phyloP scores from a whole-genome alignment of 2,797 vertebrate genomes.

The Falco rusticolus region DNA sequence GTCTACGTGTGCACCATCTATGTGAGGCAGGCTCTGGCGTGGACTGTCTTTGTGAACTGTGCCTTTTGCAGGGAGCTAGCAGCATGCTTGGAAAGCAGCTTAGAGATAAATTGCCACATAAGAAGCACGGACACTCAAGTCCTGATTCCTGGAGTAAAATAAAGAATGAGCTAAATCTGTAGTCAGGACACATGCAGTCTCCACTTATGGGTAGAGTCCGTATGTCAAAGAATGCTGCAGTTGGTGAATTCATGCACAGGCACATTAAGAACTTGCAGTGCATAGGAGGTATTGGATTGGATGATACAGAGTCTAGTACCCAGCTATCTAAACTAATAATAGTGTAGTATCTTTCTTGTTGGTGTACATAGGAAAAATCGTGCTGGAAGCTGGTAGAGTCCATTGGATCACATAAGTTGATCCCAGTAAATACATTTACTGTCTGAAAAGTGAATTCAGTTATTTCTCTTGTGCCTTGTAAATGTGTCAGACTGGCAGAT shows the following conservation, averaged over 20 bases:
- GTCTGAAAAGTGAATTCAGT: background rate
- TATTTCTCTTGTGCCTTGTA: background rate
- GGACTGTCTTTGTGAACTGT: background rate
- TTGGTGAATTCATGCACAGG: background rate
- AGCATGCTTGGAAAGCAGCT: background rate
- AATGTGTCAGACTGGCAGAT: background rate
- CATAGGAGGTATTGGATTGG: background rate
- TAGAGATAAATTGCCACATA: background rate
- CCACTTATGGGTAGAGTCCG: background rate
- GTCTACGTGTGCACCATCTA: background rate
- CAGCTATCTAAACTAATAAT: background rate
- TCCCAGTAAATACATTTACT: background rate
- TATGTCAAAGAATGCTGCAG: background rate
- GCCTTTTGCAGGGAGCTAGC: background rate
- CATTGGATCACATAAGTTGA: background rate
- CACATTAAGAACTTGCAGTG: background rate
- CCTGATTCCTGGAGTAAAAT: background rate
- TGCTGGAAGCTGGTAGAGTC: background rate
- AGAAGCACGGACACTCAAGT: background rate
- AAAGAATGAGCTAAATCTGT: background rate
- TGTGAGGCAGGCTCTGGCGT: background rate
- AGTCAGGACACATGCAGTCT: background rate
- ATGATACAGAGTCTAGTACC: background rate
- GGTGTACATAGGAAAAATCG: background rate
- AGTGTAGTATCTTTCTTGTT: background rate